A percentile compares a stretch with the other conserved stretches of the same genome.
Evolutionary conservation across 2,113 vertebrate species (phyloP).

Genomic region (Notothenia rossii): DNA sequence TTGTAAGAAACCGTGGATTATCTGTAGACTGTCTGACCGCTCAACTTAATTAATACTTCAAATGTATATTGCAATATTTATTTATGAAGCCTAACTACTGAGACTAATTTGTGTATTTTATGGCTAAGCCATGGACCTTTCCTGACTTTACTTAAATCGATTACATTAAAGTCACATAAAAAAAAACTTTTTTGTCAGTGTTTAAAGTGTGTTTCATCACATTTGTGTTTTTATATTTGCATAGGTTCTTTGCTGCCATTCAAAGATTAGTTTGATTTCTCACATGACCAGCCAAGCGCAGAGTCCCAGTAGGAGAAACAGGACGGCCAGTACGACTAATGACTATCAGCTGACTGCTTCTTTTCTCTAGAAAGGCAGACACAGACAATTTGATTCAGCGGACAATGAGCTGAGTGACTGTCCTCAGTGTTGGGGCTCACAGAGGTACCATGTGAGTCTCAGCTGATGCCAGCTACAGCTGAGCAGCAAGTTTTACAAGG

Average conservation of each 20-base stretch:
- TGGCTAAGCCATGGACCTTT: too few relatives aligned
- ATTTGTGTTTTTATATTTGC: too few relatives aligned
- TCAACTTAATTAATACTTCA: neutral
- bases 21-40: neutral
- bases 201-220: too few relatives aligned
- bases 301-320: slow-evolving; percentile 12
- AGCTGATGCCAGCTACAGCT: slow-evolving; percentile 21
- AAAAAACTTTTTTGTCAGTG: too few relatives aligned
- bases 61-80: neutral
- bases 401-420: slow-evolving; percentile 53
- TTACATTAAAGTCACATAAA: too few relatives aligned
- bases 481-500: neutral
- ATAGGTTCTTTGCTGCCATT: neutral
- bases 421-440: slow-evolving; percentile 11
- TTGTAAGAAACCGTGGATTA: neutral
- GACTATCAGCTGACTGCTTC: slow-evolving; percentile 49
- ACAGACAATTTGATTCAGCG: slow-evolving; percentile 5
- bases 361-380: slow-evolving; percentile 8
- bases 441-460: slow-evolving; percentile 43
- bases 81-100: neutral
- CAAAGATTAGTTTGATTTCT: neutral
- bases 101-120: too few relatives aligned
- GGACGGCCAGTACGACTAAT: slow-evolving; percentile 35
- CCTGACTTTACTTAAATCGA: too few relatives aligned
- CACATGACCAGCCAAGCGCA: slow-evolving; percentile 16